Evolutionary conservation across 2,113 vertebrate species (phyloP).

Genomic region (Podarcis raffonei): DNA sequence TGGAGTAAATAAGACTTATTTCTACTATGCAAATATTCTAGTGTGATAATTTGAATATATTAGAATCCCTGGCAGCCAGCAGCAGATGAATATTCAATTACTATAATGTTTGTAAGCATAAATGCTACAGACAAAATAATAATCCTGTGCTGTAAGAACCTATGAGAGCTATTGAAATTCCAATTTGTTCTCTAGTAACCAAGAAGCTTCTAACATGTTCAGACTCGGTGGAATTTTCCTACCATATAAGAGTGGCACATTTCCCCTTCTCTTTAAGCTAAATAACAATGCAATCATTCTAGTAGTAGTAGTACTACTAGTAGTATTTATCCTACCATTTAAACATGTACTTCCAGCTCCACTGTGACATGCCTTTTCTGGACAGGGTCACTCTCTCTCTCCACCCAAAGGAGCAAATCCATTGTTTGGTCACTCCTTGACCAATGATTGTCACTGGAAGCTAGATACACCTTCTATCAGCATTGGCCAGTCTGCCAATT

Average conservation of each 20-base stretch:
- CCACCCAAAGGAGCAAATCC: no score
- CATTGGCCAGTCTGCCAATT: no score
- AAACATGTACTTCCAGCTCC: no score
- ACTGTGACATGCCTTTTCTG: no score
- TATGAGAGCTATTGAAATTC: conserved; percentile 16
- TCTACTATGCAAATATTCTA: background rate
- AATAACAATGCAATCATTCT: background rate
- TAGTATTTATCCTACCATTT: no score
- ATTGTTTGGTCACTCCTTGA: no score
- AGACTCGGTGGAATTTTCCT: background rate
- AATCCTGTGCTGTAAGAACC: conserved; percentile 20
- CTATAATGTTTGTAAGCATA: conserved; percentile 26
- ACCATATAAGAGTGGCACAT: background rate
- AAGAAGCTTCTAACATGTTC: conserved; percentile 24
- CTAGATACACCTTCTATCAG: background rate
- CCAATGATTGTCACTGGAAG: background rate
- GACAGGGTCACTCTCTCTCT: no score
- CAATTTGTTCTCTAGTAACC: conserved; percentile 31
- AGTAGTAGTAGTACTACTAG: no score
- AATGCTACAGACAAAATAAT: conserved; percentile 7
- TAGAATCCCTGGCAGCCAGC: conserved; percentile 10
- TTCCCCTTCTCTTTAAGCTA: conserved; percentile 16
- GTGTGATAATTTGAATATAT: background rate
- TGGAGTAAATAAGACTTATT: background rate
- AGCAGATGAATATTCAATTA: background rate